Percentiles rank a stretch among this genome's conserved stretches.
These are phyloP conservation scores for Xylophagus ater DNA, from an alignment of 2,888 invertebrate species.

Conservation along the genomic window DNA sequence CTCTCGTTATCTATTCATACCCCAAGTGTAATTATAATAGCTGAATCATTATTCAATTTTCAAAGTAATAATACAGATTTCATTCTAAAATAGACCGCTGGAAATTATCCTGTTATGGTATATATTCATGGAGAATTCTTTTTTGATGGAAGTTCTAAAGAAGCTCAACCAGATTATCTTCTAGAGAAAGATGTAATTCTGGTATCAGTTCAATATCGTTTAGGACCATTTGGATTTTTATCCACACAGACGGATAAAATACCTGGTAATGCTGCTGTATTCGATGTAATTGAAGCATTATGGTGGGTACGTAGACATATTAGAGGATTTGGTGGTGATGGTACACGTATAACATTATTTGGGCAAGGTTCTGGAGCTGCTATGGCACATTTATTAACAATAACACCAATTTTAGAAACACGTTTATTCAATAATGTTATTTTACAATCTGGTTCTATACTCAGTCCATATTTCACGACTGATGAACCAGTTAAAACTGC, in stretches of 20 bases:
- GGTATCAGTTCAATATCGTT: constrained; percentile 41
- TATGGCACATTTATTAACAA: constrained; percentile 32
- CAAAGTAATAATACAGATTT: background rate
- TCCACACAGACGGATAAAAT: constrained; percentile 41
- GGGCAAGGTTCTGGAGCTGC: constrained; percentile 39
- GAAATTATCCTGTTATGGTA: constrained; percentile 36
- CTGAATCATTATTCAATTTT: background rate
- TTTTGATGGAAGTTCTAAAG: constrained; percentile 31
- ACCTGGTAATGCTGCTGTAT: constrained; percentile 45
- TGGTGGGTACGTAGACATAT: constrained; percentile 40
- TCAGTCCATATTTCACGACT: constrained; percentile 37
- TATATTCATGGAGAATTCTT: constrained; percentile 40
- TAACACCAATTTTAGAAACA: constrained; percentile 28
- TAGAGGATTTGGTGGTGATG: constrained; percentile 36
- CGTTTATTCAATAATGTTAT: constrained; percentile 38
- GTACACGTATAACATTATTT: constrained; percentile 33
- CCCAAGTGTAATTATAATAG: constrained; percentile 8
- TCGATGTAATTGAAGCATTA: constrained; percentile 42
- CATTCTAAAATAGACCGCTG: constrained; percentile 7
- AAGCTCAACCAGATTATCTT: constrained; percentile 35
- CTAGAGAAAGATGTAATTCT: constrained; percentile 41
- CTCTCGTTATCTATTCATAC: constrained; percentile 13
- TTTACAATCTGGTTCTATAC: constrained; percentile 37
- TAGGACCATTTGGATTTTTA: constrained; percentile 44
- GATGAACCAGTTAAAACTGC: constrained; percentile 21